phyloP scores from a whole-genome alignment of 1,140 invertebrate species.

The Mizuhopecten yessoensis region DNA sequence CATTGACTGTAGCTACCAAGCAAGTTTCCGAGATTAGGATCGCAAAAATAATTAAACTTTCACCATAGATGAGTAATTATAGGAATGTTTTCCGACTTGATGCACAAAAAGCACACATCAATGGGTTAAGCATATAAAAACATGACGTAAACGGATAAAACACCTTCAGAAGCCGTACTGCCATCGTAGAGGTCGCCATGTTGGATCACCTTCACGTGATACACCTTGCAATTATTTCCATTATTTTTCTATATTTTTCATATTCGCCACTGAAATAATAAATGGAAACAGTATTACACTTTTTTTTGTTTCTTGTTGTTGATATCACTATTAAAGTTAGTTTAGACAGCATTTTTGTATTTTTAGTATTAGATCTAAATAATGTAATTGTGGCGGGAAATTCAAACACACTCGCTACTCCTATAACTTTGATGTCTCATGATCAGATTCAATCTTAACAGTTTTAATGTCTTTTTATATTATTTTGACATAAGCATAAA shows the following conservation, averaged over 20 bases:
- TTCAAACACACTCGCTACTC: background rate
- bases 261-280: no score
- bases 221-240: background rate
- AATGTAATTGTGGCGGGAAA: background rate
- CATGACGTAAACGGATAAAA: background rate
- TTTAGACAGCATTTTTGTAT: background rate
- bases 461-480: no score
- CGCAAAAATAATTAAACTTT: no score
- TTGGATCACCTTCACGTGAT: slow-evolving; percentile 37
- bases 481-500: no score
- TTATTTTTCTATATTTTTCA: no score
- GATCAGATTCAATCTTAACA: no score
- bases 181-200: slow-evolving; percentile 30
- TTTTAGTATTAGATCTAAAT: background rate
- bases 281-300: no score
- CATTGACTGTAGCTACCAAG: no score
- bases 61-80: no score
- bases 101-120: background rate
- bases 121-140: background rate
- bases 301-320: no score
- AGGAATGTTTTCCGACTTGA: background rate
- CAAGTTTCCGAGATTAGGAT: no score
- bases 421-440: no score
- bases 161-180: slow-evolving; percentile 15
- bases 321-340: background rate